These are phyloP conservation scores for Felis catus DNA, from an alignment of 2,113 vertebrate genomes.

Conservation along the genomic window DNA sequence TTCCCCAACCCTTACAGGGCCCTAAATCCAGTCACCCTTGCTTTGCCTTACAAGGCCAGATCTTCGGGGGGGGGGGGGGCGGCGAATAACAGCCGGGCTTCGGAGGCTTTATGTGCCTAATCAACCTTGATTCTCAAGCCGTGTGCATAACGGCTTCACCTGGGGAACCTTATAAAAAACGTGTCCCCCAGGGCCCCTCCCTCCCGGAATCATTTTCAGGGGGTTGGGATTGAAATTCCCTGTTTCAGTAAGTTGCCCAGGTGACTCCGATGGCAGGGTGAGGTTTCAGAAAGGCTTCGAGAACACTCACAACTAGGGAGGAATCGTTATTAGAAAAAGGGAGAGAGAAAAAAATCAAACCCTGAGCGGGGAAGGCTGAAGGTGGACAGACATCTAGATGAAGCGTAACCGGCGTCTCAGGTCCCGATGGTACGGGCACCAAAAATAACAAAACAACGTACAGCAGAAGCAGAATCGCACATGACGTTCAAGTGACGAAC, in stretches of 20 bases:
- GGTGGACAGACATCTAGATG: not conserved
- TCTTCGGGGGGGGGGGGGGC: not conserved
- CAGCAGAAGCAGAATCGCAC: not conserved
- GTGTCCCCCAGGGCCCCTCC: not conserved
- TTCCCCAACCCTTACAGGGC: not conserved
- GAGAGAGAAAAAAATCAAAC: not conserved
- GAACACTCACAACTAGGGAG: not conserved
- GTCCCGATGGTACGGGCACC: not conserved
- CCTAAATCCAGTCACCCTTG: not conserved
- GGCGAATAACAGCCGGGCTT: not conserved
- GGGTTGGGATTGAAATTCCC: not conserved
- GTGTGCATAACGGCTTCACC: not conserved
- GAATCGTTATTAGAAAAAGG: not conserved
- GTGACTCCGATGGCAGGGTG: not conserved
- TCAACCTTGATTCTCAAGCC: not conserved
- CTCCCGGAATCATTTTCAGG: not conserved
- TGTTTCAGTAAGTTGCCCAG: not conserved
- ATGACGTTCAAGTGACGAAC: not conserved
- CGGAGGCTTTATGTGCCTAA: not conserved
- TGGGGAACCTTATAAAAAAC: not conserved
- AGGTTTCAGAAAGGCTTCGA: not conserved
- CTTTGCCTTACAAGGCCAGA: not conserved
- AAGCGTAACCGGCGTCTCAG: not conserved
- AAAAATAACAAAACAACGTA: not conserved
- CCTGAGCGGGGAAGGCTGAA: not conserved